Conservation (phyloP, 2,797 vertebrate species). For the Xenopus petersii region DNA sequence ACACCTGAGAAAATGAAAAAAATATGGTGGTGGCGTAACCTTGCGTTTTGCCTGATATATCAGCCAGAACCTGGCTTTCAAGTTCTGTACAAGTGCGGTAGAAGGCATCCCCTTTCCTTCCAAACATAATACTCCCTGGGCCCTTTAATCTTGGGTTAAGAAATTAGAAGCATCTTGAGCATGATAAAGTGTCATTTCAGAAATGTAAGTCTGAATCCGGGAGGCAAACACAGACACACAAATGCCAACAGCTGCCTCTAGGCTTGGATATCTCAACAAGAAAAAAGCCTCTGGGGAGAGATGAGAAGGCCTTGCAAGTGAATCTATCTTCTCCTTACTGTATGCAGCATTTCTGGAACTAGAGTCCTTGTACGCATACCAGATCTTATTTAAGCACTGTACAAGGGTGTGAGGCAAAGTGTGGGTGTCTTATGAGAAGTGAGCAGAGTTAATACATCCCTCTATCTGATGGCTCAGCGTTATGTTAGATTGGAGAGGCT, state of each 20-base stretch:
- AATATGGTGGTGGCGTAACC: too few relatives aligned
- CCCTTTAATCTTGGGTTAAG: conserved; percentile 26
- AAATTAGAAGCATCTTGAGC: conserved; percentile 25
- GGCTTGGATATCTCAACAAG: conserved; percentile 23
- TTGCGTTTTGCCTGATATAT: too few relatives aligned
- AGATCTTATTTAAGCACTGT: conserved; percentile 35
- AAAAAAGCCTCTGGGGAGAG: conserved; percentile 3
- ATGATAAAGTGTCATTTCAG: conserved; percentile 14
- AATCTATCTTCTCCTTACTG: conserved; percentile 27
- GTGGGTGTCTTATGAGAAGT: conserved; percentile 18
- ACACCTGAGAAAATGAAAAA: too few relatives aligned
- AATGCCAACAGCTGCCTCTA: conserved; percentile 30
- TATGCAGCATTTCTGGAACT: conserved; percentile 28
- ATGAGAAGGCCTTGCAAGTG: conserved; percentile 7
- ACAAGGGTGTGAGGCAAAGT: conserved; percentile 16
- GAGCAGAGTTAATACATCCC: conserved; percentile 16
- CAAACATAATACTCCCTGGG: conserved; percentile 18
- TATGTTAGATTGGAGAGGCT: conserved; percentile 31
- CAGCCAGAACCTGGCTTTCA: too few relatives aligned
- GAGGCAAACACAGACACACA: conserved; percentile 10
- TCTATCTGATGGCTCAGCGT: conserved; percentile 35
- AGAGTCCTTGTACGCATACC: conserved; percentile 24
- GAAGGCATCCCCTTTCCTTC: neutral
- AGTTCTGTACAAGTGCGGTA: too few relatives aligned
- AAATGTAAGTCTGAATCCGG: conserved; percentile 14